Conservation (phyloP, 2,113 vertebrate species). For the Pterophyllum scalare region DNA sequence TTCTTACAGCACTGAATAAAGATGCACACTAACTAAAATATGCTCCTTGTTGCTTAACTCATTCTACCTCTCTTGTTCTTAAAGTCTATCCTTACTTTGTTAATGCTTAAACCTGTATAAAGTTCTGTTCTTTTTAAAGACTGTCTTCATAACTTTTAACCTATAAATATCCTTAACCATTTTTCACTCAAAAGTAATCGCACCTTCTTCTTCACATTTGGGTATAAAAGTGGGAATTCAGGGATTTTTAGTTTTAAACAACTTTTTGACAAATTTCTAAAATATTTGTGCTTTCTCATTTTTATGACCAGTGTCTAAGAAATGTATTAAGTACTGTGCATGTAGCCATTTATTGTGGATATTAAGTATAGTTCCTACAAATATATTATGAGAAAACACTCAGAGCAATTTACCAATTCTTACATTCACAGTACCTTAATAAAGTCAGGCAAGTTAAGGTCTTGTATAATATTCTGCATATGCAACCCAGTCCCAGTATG, state of each 20-base stretch:
- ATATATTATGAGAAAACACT: too few species aligned
- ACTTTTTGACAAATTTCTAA: neutral
- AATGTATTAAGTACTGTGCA: too few species aligned
- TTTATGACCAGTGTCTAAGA: neutral
- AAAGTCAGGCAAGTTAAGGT: too few species aligned
- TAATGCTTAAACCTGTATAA: accelerated
- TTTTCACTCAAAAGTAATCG: neutral
- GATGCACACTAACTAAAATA: neutral
- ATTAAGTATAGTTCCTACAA: too few species aligned
- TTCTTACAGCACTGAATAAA: too few species aligned
- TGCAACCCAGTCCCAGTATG: neutral
- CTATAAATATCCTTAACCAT: conserved; percentile 7
- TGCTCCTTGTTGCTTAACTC: neutral
- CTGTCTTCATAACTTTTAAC: neutral
- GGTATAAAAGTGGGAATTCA: neutral
- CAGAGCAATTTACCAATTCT: too few species aligned
- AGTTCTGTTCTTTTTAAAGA: neutral
- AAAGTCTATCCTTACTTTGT: neutral
- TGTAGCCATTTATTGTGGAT: too few species aligned
- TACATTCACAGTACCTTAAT: too few species aligned
- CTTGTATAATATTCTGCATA: neutral
- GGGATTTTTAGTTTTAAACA: too few species aligned
- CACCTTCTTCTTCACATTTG: neutral
- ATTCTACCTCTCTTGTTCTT: neutral
- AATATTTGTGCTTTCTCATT: too few species aligned